A percentile compares a stretch with the other conserved stretches of the same genome.
phyloP scores from a whole-genome alignment of 2,888 invertebrate species.

The Temnothorax ravouxi region DNA sequence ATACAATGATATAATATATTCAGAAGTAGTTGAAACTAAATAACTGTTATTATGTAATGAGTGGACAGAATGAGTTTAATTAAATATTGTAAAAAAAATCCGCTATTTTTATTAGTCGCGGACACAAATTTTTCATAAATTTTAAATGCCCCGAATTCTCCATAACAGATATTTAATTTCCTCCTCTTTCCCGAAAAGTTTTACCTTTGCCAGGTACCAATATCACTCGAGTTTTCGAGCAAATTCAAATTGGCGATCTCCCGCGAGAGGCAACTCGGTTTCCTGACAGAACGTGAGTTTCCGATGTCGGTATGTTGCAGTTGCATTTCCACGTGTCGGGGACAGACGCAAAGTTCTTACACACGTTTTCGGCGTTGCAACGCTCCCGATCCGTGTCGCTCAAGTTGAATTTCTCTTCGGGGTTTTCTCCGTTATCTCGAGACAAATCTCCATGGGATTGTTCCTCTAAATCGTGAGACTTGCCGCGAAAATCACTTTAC shows the following conservation, averaged over 20 bases:
- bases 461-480: conserved; percentile 12
- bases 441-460: conserved; percentile 40
- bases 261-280: conserved; percentile 14
- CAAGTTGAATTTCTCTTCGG: not conserved
- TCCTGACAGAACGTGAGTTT: conserved; percentile 23
- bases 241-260: conserved; percentile 27
- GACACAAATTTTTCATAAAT: not conserved
- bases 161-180: not conserved
- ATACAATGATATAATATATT: not conserved
- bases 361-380: conserved; percentile 27
- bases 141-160: not conserved
- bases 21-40: not conserved
- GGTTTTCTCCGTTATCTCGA: conserved; percentile 5
- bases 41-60: not conserved
- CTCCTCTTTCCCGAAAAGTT: not conserved
- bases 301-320: not conserved
- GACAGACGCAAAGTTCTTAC: conserved; percentile 5
- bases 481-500: conserved; percentile 39
- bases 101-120: not conserved
- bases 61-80: not conserved
- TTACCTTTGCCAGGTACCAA: not conserved
- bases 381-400: not conserved
- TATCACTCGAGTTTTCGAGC: conserved; percentile 6
- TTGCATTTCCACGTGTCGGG: conserved; percentile 34
- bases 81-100: not conserved